phyloP scores from a whole-genome alignment of 2,113 vertebrate species.

The Theristicus caerulescens region DNA sequence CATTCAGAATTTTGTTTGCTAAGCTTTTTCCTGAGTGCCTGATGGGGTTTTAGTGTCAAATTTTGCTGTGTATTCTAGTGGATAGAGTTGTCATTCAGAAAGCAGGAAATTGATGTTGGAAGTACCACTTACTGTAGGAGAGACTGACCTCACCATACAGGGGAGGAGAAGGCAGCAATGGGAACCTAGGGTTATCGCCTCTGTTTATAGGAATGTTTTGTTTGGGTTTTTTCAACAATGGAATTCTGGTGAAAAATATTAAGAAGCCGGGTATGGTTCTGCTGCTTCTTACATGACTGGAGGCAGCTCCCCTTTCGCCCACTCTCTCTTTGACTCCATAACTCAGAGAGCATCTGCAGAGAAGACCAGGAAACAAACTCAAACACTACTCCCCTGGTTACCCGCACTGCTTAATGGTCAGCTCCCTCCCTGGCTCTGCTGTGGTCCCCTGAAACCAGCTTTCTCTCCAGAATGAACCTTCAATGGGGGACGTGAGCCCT shows the following conservation, averaged over 20 bases:
- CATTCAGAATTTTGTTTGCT: background rate
- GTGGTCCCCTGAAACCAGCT: background rate
- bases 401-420: background rate
- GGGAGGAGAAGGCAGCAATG: background rate
- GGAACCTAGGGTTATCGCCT: background rate
- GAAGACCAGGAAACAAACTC: background rate
- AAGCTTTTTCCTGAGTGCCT: background rate
- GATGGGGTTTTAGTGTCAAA: background rate
- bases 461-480: background rate
- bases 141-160: background rate
- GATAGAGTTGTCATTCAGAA: background rate
- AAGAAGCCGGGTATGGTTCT: background rate
- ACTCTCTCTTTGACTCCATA: background rate
- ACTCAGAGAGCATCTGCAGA: background rate
- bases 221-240: background rate
- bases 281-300: background rate
- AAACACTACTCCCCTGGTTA: background rate
- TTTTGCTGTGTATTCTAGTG: background rate
- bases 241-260: background rate
- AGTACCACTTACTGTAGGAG: background rate
- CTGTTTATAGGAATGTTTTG: background rate
- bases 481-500: rapidly evolving
- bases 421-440: background rate
- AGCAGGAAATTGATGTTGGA: background rate
- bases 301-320: background rate